Percentiles rank a stretch among this genome's conserved stretches.
Conservation (phyloP, 2,113 vertebrate species). For the Phylloscopus whistleri region DNA sequence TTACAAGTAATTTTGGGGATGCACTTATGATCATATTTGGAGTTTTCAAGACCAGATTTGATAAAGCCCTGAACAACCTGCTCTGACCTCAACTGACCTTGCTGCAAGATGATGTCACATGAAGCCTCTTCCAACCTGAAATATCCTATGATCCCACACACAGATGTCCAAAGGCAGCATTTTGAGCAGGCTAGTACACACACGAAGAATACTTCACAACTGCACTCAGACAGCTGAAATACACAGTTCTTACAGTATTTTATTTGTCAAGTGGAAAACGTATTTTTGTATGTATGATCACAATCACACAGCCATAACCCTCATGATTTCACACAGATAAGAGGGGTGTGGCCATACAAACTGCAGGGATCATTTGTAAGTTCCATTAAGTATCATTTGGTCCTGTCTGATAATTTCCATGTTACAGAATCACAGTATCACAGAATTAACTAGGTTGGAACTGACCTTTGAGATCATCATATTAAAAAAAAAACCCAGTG, state of each 20-base stretch:
- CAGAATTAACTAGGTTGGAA: neutral
- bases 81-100: neutral
- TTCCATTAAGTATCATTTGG: neutral
- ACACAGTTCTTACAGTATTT: neutral
- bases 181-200: neutral
- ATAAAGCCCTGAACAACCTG: neutral
- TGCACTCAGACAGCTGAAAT: neutral
- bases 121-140: neutral
- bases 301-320: neutral
- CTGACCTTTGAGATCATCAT: neutral
- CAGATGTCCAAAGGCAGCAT: neutral
- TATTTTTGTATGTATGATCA: neutral
- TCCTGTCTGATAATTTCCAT: neutral
- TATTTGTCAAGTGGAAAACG: neutral
- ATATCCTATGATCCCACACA: neutral
- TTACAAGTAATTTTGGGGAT: neutral
- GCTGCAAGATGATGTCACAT: neutral
- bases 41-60: neutral
- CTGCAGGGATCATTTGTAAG: neutral
- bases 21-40: neutral
- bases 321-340: neutral
- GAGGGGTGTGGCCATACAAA: neutral
- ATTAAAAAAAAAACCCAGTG: neutral
- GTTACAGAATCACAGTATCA: neutral
- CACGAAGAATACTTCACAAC: accelerated